These are phyloP conservation scores for Marcusenius ussheri DNA, from an alignment of 2,113 vertebrate species.

Conservation along the genomic window DNA sequence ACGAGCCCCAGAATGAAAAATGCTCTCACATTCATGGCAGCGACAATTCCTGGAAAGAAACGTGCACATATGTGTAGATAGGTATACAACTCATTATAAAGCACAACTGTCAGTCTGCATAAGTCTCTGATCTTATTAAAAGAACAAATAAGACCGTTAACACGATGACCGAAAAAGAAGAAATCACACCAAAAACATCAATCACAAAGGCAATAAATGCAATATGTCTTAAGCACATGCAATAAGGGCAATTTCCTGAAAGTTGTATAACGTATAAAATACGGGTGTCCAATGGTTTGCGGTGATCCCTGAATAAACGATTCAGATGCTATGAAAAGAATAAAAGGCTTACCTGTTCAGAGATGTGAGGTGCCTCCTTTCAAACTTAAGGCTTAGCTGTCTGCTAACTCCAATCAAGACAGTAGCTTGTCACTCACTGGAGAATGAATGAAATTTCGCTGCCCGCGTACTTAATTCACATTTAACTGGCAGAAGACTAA, in stretches of 20 bases:
- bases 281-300: background rate
- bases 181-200: background rate
- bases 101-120: background rate
- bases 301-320: background rate
- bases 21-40: conserved; percentile 59
- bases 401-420: background rate
- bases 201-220: background rate
- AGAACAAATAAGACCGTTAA: background rate
- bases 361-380: background rate
- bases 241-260: background rate
- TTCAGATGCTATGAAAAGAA: background rate
- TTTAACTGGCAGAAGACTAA: background rate
- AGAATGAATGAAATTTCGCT: conserved; percentile 11
- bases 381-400: background rate
- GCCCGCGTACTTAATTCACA: background rate
- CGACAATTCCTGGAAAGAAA: background rate
- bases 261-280: background rate
- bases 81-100: background rate
- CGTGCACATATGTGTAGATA: background rate
- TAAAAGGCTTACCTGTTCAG: background rate
- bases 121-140: background rate
- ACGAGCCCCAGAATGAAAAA: conserved; percentile 76
- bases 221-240: background rate
- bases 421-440: background rate
- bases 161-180: background rate